These are phyloP conservation scores for Nymphalis urticae DNA, from an alignment of 2,888 invertebrate genomes.

Conservation along the genomic window DNA sequence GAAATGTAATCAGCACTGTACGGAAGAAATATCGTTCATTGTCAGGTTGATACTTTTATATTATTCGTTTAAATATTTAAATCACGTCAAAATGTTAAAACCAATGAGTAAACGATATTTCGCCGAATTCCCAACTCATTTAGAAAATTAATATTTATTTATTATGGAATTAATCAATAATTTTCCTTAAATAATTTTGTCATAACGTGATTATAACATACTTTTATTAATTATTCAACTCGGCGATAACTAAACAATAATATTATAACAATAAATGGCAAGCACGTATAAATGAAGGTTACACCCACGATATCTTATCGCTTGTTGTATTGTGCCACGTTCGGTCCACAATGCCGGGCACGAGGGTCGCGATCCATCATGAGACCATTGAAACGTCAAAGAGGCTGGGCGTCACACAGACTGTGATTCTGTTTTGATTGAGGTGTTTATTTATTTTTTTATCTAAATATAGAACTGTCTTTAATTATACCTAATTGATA, in stretches of 20 bases:
- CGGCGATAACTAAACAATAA: not conserved
- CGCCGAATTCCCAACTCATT: too few relatives aligned
- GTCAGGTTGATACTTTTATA: too few relatives aligned
- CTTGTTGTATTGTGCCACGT: slow-evolving; percentile 14
- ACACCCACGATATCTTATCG: slow-evolving; percentile 29
- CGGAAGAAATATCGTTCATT: too few relatives aligned
- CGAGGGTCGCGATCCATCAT: slow-evolving; percentile 50
- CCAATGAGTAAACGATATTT: too few relatives aligned
- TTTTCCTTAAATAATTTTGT: not conserved
- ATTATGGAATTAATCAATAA: not conserved
- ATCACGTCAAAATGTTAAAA: too few relatives aligned
- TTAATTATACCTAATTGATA: too few relatives aligned
- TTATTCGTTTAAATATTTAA: too few relatives aligned
- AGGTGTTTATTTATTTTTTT: slow-evolving; percentile 17
- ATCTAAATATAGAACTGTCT: slow-evolving; percentile 12
- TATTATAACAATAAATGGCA: slow-evolving; percentile 14
- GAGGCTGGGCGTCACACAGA: slow-evolving; percentile 23
- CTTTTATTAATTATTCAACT: not conserved
- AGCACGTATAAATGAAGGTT: slow-evolving; percentile 15
- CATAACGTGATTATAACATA: not conserved
- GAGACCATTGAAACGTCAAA: slow-evolving; percentile 46
- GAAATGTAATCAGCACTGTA: too few relatives aligned
- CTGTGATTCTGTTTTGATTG: slow-evolving; percentile 28
- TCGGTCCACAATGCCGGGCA: slow-evolving; percentile 33
- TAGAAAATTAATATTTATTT: too few relatives aligned